Percentiles rank a stretch among this genome's conserved stretches.
Conservation (phyloP, 2,113 vertebrate species). For the Chunga burmeisteri region DNA sequence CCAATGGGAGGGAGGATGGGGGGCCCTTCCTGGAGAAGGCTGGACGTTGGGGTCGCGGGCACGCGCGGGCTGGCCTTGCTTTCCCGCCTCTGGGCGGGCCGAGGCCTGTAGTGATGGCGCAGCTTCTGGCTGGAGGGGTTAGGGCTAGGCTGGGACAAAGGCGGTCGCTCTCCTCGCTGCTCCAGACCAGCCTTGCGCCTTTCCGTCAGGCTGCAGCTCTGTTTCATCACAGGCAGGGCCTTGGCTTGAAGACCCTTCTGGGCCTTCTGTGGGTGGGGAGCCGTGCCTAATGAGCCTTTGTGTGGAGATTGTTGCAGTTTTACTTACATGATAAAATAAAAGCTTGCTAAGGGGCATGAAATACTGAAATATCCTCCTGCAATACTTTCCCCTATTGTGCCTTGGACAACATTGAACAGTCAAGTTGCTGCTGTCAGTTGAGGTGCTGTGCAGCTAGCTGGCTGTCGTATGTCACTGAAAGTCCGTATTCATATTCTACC, state of each 20-base stretch:
- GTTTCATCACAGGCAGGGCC: accelerated
- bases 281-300: neutral
- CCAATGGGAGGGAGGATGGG: neutral
- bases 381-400: accelerated
- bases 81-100: neutral
- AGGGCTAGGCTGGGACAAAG: accelerated
- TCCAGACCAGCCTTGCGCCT: accelerated
- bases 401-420: too few relatives aligned
- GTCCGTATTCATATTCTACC: too few relatives aligned
- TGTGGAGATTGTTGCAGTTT: neutral
- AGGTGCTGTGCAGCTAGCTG: neutral
- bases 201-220: accelerated
- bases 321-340: neutral
- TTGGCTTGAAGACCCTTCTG: too few relatives aligned
- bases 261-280: neutral
- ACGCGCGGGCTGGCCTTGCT: accelerated
- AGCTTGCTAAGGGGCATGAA: neutral
- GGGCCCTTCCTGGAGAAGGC: accelerated
- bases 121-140: accelerated
- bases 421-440: neutral
- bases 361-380: too few relatives aligned
- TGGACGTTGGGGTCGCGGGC: neutral
- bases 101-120: accelerated
- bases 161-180: accelerated
- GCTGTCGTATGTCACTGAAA: too few relatives aligned